Evolutionary conservation across 2,797 vertebrate species (phyloP), one percentile per base, ranked within the genome.

Genomic region (Hypotaenidia okinawae): DNA sequence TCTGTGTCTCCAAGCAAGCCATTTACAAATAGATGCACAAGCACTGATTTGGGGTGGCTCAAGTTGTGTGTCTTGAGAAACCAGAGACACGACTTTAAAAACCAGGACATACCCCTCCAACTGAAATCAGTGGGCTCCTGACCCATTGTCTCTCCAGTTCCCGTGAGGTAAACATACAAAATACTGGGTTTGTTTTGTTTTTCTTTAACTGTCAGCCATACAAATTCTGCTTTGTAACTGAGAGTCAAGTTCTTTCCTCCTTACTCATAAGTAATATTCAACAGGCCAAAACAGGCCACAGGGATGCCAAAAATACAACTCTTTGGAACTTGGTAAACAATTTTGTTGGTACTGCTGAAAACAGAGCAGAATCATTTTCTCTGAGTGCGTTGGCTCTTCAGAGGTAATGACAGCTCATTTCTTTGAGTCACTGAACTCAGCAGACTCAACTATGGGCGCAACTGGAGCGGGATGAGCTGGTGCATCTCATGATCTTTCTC

Each of bases 221-320:
- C 43, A 86, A 94, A 90, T 90, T 93, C 68, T 95, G 81, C 85
- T 90, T 83, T 72, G 77, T 87, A 94, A 96, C 22, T 82, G 68
- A 95, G 37, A 80, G 66, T 92, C 92, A 73, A 94, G 92, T 95
- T 95, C 94, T 92, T 96, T 96, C 94, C 93, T 89, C 49, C 90
- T 95, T 93, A 95, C 95, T 96, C 96, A 90, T 33, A 83, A 96
- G 86, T 89, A 94, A 89, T 30, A 16, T 96, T 88, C 80, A 84
- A 77, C 84, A 80, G 85, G 91, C 93, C 94, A 94, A 88, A 96
- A 69, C 69, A 77, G 91, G 86, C 93, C 58, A 70, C 92, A 78
- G 84, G n/a, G 82, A 94, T 74, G 90, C 75, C 95, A 96, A 94
- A 97, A 96, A 93, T 94, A 94, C 27, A 96, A 91, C 85, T 90